Base-by-base conservation (phyloP, 2,113 vertebrate genomes). In the Centropus unirufus region DNA sequence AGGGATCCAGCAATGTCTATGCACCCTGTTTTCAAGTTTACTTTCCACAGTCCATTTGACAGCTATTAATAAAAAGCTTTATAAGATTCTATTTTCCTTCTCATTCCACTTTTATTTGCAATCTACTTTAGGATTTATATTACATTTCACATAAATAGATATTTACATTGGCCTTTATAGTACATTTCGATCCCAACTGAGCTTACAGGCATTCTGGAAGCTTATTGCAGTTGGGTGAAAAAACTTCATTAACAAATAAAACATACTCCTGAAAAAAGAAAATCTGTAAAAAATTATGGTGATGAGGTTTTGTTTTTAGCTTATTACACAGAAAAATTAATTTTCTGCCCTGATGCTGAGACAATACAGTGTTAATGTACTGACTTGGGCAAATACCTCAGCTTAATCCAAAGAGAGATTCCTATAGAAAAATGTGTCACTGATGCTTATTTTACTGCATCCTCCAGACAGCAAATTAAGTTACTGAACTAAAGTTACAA, bases 261-360 rank as follows among this genome's bases (percentile, higher is more conserved):
- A 30, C 44, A 61, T 36, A 46, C 26, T 69, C 42, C 1, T 11
- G 36, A 72, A 72, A 75, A 78, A 67, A 86, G 74, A 83, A 89
- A 89, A 51, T 46, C 10, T 62, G 40, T 70, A 26, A 67, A 73
- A 97, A 95, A 80, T 44, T 30, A 9, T 44, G 64, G 32, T 78
- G 62, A 74, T 47, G 79, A 80, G 59, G 34, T 80, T 96, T 83
- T 85, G 12, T 12, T 67, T 73, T 80, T 83, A 89, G 77, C 64
- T 91, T 70, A 6, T 91, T 95, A 75, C 47, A 47, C 52, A 91
- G 69, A 23, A 47, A 49, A 91, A 94, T 95, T 92, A 92, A 74
- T 92, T 89, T 92, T 79, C 66, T 85, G 73, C n/a, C 61, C 91
- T 92, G 95, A 6, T 87, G 61, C 78, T 81, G 91, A 91, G 83